Conservation (phyloP, 2,797 vertebrate species). For the Pristis pectinata region DNA sequence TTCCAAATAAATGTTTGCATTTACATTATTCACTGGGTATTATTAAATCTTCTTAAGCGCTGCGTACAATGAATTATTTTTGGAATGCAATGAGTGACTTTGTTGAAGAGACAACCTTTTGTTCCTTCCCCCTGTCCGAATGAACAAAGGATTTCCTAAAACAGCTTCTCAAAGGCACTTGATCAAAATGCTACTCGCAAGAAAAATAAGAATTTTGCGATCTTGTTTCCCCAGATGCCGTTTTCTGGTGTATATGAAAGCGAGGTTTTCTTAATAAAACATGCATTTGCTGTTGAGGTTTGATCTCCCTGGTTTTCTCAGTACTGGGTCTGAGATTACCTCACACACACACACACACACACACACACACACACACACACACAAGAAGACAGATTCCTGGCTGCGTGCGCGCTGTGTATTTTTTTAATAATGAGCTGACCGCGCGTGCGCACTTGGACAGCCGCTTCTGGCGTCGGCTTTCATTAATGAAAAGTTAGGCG, state of each 20-base stretch:
- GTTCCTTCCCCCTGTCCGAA: neutral
- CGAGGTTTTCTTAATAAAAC: neutral
- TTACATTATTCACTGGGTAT: neutral
- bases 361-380: neutral
- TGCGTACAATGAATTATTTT: neutral
- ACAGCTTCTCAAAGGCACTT: neutral
- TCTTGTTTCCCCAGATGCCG: neutral
- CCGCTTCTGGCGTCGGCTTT: neutral
- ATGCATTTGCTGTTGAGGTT: neutral
- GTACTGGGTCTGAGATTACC: neutral
- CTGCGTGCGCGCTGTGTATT: neutral
- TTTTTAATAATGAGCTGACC: neutral
- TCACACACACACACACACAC: neutral
- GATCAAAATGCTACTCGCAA: neutral
- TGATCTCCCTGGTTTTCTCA: neutral
- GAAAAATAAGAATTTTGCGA: neutral
- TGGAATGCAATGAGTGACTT: neutral
- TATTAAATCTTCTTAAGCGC: neutral
- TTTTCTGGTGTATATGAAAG: neutral
- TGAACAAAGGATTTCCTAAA: conserved; percentile 1
- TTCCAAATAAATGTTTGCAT: neutral
- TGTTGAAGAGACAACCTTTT: neutral
- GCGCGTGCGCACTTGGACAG: conserved; percentile 18
- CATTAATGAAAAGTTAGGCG: conserved; percentile 20
- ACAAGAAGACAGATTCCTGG: neutral